These are phyloP conservation scores for Pampusana beccarii DNA, from an alignment of 2,113 vertebrate genomes.

Conservation along the genomic window DNA sequence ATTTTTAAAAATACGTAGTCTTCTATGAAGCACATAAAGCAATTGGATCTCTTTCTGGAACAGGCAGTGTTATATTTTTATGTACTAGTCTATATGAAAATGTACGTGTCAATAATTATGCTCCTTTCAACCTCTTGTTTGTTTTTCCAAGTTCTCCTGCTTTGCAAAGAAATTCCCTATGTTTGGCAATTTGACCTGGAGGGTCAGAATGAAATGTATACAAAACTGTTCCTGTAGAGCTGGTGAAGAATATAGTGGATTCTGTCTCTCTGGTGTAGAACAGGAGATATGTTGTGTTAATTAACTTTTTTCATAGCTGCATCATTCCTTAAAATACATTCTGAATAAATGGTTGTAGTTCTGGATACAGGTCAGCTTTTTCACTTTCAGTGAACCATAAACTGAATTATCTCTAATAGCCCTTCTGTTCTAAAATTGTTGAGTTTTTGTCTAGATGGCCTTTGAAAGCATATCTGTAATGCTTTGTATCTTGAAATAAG, in stretches of 20 bases:
- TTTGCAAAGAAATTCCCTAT: neutral
- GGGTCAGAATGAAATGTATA: neutral
- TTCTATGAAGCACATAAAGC: neutral
- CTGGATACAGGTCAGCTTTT: neutral
- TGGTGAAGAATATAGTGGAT: neutral
- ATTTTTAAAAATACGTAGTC: too few species aligned
- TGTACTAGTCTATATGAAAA: neutral
- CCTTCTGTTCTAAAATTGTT: neutral
- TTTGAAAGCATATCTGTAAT: constrained; percentile 7
- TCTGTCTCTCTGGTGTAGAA: neutral
- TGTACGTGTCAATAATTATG: neutral
- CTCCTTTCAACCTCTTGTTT: neutral
- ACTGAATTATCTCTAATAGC: neutral
- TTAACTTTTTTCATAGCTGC: neutral
- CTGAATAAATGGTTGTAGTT: neutral
- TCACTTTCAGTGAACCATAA: neutral
- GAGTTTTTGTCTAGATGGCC: neutral
- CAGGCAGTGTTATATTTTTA: neutral
- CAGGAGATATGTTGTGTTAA: neutral
- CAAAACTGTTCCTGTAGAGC: neutral
- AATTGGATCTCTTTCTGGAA: neutral
- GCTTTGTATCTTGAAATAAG: constrained; percentile 28
- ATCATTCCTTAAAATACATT: neutral
- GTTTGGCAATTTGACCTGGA: neutral
- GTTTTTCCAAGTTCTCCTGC: neutral